These are phyloP conservation scores for Scortum barcoo DNA, from an alignment of 2,113 vertebrate genomes.

Conservation along the genomic window DNA sequence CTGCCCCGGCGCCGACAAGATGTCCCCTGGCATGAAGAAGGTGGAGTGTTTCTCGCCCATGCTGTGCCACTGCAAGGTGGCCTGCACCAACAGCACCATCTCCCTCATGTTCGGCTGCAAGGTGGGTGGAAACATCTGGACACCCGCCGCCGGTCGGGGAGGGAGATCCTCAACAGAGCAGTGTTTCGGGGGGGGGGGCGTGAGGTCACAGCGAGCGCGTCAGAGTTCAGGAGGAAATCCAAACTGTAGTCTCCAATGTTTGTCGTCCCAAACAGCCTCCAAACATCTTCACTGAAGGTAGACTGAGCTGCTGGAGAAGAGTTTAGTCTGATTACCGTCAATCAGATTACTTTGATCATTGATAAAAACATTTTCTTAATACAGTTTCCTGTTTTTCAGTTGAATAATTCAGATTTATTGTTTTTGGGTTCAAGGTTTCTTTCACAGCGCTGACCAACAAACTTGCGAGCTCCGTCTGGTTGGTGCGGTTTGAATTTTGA, in stretches of 20 bases:
- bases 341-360: no score
- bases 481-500: neutral
- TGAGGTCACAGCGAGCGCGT: neutral
- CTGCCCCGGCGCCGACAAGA: slow-evolving; percentile 86
- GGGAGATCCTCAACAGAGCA: neutral
- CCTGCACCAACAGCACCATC: slow-evolving; percentile 90
- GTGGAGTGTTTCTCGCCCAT: slow-evolving; percentile 90
- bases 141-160: neutral
- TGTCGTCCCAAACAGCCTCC: no score
- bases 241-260: neutral
- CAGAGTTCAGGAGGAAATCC: neutral
- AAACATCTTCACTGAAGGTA: no score
- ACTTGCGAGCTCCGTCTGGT: no score
- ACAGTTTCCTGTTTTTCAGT: no score
- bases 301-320: no score
- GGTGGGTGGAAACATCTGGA: slow-evolving; percentile 82
- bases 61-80: slow-evolving; percentile 93
- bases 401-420: neutral
- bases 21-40: slow-evolving; percentile 88
- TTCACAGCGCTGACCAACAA: no score
- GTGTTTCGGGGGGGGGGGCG: neutral
- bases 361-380: no score
- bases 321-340: no score
- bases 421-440: no score
- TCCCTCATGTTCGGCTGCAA: slow-evolving; percentile 94